Percentiles rank a stretch among this genome's conserved stretches.
Conservation (phyloP, 2,888 invertebrate genomes). For the Temnothorax ravouxi region DNA sequence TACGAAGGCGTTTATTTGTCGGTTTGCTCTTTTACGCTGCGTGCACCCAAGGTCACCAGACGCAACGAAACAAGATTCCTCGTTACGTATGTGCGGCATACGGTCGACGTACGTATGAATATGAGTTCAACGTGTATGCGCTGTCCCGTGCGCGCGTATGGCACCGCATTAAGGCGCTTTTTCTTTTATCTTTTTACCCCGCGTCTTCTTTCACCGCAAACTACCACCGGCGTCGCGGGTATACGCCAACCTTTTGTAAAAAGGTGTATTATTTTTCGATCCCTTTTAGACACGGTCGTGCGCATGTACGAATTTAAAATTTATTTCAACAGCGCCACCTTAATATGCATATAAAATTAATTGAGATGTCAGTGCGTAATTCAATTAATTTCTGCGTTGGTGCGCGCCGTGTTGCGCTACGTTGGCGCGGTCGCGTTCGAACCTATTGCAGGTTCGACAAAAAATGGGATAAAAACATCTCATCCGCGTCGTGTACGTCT, state of each 20-base stretch:
- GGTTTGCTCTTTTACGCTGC: conserved; percentile 64
- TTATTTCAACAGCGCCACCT: background rate
- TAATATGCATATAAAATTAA: background rate
- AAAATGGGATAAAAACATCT: background rate
- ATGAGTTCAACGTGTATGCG: conserved; percentile 34
- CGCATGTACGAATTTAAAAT: background rate
- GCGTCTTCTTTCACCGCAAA: conserved; percentile 24
- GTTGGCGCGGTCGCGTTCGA: no score
- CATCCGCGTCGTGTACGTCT: background rate
- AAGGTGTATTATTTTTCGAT: background rate
- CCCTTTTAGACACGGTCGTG: background rate
- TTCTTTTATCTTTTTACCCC: background rate
- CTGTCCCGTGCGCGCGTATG: conserved; percentile 16
- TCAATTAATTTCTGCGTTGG: background rate
- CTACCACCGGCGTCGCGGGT: background rate
- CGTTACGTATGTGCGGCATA: conserved; percentile 66
- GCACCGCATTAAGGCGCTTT: conserved; percentile 30
- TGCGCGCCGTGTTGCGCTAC: background rate
- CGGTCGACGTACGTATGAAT: conserved; percentile 41
- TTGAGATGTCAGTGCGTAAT: background rate
- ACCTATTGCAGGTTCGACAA: no score
- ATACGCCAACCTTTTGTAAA: background rate
- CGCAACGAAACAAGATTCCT: conserved; percentile 71
- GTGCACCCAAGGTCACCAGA: conserved; percentile 64
- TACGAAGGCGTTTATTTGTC: conserved; percentile 67